Base-by-base conservation (phyloP, 2,888 invertebrate genomes). In the Embidobia sp. region DNA sequence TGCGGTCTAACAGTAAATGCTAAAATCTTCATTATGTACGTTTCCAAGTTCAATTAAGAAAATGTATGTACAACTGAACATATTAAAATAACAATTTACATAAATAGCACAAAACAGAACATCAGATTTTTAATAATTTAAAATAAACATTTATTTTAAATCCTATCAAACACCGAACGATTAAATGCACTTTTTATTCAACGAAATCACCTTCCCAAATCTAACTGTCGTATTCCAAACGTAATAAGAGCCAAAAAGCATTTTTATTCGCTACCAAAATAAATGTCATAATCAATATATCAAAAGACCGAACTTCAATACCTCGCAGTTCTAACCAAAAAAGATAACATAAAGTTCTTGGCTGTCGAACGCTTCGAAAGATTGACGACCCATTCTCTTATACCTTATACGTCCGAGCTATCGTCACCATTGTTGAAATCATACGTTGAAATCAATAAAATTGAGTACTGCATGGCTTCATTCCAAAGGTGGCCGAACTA, bases 391-490 rank as follows among this genome's bases (percentile, higher is more conserved):
- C 22, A 51, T 57, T 63, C 44, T 61, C 26, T 40, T 46, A 11
- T 48, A 29, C 16, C 46, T 18, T 51, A 11, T 51, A 57, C 31
- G 61, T 64, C 59, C 31, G 37, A 75, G 64, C 78, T 72, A 78
- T 78, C 78, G 74, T 78, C 78, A 78, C 78, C 70, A 75, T 78
- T 66, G 72, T 75, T 64, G 55, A 59, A 64, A 67, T 75, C 67
- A 31, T 69, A 70, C 53, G 63, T 48, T 63, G 69, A 69, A 77
- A 81, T 84, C 85, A 86, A 86, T 86, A 85, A 85, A 81, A 81
- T 86, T 85, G 82, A 86, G 86, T 83, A 82, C 77, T 63, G 29
- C 75, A 61, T 77, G 80, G 80, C 82, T 76, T 81, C 86, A 87
- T 87, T 87, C 86, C 85, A 79, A 51, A 61, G 70, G 72, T 76